Evolutionary conservation across 1,140 invertebrate genomes (phyloP).

Genomic region (Pseudomyrmex pallidus): DNA sequence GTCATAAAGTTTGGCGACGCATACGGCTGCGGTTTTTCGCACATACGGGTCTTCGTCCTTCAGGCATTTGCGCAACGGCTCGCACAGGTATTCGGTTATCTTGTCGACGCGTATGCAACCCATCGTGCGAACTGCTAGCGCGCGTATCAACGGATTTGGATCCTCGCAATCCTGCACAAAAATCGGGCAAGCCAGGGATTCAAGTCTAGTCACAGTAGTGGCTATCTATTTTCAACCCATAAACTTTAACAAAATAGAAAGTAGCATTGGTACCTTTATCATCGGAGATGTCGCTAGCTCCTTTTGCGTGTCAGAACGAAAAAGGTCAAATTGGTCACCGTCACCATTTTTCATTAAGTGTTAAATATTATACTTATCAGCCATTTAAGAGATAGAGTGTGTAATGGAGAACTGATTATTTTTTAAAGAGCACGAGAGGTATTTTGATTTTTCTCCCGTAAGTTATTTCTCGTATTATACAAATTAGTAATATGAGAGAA

Average conservation of each 20-base stretch:
- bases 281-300: constrained; percentile 86
- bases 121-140: constrained; percentile 99
- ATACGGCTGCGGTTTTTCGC: constrained; percentile 99
- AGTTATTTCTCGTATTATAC: constrained; percentile 46
- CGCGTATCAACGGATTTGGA: constrained; percentile 99
- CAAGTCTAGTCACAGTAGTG: constrained; percentile 85
- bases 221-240: constrained; percentile 84
- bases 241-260: constrained; percentile 84
- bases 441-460: constrained; percentile 43
- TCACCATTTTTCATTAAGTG: constrained; percentile 84
- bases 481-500: constrained; percentile 9
- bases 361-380: constrained; percentile 81
- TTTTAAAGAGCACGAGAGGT: constrained; percentile 85
- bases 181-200: constrained; percentile 86
- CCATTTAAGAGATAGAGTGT: constrained; percentile 70
- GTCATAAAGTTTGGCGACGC: constrained; percentile 99
- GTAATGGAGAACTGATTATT: constrained; percentile 79
- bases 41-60: constrained; percentile 99
- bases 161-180: constrained; percentile 98
- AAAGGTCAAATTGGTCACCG: constrained; percentile 86
- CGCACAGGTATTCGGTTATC: constrained; percentile 99
- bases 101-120: constrained; percentile 99
- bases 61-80: constrained; percentile 98
- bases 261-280: constrained; percentile 85
- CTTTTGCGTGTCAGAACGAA: constrained; percentile 86